Evolutionary conservation across 2,888 invertebrate species (phyloP).

Genomic region (Drosophila infuscata): DNA sequence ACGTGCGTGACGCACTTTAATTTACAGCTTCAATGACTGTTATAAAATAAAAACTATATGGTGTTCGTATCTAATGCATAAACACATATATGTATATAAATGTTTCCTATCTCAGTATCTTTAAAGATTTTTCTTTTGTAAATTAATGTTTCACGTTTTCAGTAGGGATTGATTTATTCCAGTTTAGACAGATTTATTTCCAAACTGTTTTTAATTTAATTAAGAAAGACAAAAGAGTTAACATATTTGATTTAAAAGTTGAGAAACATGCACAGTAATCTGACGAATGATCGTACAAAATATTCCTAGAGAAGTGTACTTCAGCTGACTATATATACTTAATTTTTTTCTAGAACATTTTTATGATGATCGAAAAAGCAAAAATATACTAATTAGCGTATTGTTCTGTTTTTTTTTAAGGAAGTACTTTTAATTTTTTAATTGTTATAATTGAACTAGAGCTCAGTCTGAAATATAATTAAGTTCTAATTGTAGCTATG

Average conservation of each 20-base stretch:
- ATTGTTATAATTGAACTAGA: not conserved
- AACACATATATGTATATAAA: too few species aligned
- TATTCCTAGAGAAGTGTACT: too few species aligned
- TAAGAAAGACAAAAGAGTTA: not conserved
- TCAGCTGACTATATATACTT: not conserved
- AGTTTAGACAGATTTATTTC: not conserved
- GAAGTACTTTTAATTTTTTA: not conserved
- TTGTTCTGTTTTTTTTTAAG: not conserved
- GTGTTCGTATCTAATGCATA: not conserved
- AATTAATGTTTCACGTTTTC: not conserved
- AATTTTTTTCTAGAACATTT: too few species aligned
- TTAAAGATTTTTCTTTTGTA: not conserved
- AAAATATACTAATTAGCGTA: not conserved
- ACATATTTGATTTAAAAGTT: not conserved
- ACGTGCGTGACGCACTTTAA: slow-evolving; percentile 54
- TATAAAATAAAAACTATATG: slow-evolving; percentile 9
- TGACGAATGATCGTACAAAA: too few species aligned
- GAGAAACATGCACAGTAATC: not conserved
- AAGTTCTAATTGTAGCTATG: not conserved
- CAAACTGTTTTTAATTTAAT: not conserved
- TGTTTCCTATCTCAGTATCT: not conserved
- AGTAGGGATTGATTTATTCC: not conserved
- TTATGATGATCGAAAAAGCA: not conserved
- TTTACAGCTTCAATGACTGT: slow-evolving; percentile 39
- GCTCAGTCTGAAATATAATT: not conserved